Base-by-base conservation (phyloP, 2,113 vertebrate genomes). In the Microtus ochrogaster region DNA sequence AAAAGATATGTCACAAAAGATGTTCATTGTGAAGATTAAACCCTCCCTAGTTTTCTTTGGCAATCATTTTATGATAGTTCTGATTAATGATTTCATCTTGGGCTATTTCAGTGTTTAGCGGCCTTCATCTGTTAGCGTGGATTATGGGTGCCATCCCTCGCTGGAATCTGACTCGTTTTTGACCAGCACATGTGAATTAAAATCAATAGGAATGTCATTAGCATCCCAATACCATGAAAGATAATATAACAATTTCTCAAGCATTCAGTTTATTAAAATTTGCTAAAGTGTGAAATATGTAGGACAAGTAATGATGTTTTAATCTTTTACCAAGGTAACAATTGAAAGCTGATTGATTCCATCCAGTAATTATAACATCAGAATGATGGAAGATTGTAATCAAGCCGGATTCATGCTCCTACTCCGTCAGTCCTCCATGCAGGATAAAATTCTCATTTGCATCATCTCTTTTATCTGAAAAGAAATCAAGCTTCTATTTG, bases 301-400 rank as follows among this genome's bases (percentile, higher is more conserved):
- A 98, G 96, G 98, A 98, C 98, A 98, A 98, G 97, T 98, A 98
- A 98, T 98, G 98, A 98, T 97, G 95, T 98, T 98, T 99, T 98
- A 98, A 99, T 99, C 97, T 98, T 98, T 99, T 68, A 95, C 98
- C 98, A 98, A 98, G 98, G 98, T 98, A 98, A 99, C 98, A 98
- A 98, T 97, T 98, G 98, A 98, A 98, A 98, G 98, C 98, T 98
- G 98, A 99, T 99, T 98, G 98, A 98, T 99, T 99, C 95, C 96
- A 98, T 98, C 98, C 98, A 98, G 98, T 98, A 99, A 99, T 99
- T 98, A 98, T 98, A 98, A 98, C 98, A 98, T 98, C 97, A 98
- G 98, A 98, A 98, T 99, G 98, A 99, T 98, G 98, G 98, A 99
- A 98, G 98, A 98, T 98, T 98, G 98, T 99, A 99, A 99, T 99